Base-by-base conservation (phyloP, 2,888 invertebrate species). In the Smittia aterrima region DNA sequence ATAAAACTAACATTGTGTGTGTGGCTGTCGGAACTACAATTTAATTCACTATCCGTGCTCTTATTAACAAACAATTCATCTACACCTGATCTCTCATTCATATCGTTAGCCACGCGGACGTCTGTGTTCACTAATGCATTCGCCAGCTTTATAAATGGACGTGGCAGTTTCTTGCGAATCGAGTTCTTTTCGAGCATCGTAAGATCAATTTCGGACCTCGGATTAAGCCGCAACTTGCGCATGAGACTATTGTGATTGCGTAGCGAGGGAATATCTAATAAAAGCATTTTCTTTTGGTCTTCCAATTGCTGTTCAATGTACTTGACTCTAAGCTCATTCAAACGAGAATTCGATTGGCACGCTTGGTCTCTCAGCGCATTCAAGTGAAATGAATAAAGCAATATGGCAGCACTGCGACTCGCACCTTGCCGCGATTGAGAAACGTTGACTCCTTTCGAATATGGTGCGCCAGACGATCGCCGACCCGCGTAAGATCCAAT, bases 401-500 rank as follows among this genome's bases (percentile, higher is more conserved):
- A 92, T 91, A 93, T 92, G 91, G 93, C 93, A 87, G 93, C 93
- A 86, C 92, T 89, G 85, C 92, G 90, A 85, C 93, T 93, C 89
- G 92, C 92, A 92, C 93, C 93, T 93, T 92, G 92, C 86, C 93
- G 89, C 83, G 92, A 92, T 80, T 91, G 89, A 81, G 91, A 89
- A 81, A 91, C 90, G 79, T 89, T 83, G 80, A 89, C 88, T 82
- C 89, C 90, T 79, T 89, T 89, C 79, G 86, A 86, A 77, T 79
- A 82, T 80, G 84, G 83, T 79, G 86, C 85, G 82, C 88, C 85
- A 66, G 83, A 83, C 76, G 82, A 80, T 75, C 83, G 82, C 72
- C 83, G 81, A 79, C 82, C 81, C 83, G 85, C 86, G 83, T 79
- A 83, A 78, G 83, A 83, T 78, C 83, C 82, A 76, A 87, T 86